Base-by-base conservation (phyloP, 2,888 invertebrate species). In the Eugnorisma glareosa region DNA sequence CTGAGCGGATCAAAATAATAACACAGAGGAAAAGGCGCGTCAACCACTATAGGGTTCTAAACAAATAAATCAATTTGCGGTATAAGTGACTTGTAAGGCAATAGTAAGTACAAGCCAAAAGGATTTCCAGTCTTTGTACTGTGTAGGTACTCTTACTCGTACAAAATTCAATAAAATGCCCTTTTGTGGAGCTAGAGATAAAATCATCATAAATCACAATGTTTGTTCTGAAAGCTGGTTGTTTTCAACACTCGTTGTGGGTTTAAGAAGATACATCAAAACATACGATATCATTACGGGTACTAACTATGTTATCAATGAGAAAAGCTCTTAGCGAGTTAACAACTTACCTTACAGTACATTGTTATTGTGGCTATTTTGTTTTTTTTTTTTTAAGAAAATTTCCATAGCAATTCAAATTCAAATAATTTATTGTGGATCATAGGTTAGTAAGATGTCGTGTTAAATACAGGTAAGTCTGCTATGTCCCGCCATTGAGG, bases 91-190 rank as follows among this genome's bases (percentile, higher is more conserved):
- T 73, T 37, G 31, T 40, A 74, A 75, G 37, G 78, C 82, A 82
- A 82, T 82, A 66, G 54, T 59, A n/a, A 66, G 63, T 68, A 63
- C 28, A 72, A 71, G 35, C 31, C 57, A 63, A 66, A 54, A 79
- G 79, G 63, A 82, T 69, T 72, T 79, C 79, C 79, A 79, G 40
- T 69, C 75, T 75, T 82, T 79, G 82, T 82, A 70, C 45, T 54
- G 40, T 18, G 21, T 48, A 13, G 11, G 10, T 59, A 67, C 57
- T 15, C n/a, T 54, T 57, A n/a, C n/a, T 24, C 74, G 54, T 24
- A 31, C 67, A 45, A 59, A 31, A 77, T 66, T 48, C 57, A 73
- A 67, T 79, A 35, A 67, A 73, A 24, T 31, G 18, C n/a, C 48
- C 7, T 63, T 67, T 74, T 57, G 48, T 48, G 11, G 31, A 48